phyloP scores from a whole-genome alignment of 1,140 invertebrate species.

The Condylostylus longicornis region DNA sequence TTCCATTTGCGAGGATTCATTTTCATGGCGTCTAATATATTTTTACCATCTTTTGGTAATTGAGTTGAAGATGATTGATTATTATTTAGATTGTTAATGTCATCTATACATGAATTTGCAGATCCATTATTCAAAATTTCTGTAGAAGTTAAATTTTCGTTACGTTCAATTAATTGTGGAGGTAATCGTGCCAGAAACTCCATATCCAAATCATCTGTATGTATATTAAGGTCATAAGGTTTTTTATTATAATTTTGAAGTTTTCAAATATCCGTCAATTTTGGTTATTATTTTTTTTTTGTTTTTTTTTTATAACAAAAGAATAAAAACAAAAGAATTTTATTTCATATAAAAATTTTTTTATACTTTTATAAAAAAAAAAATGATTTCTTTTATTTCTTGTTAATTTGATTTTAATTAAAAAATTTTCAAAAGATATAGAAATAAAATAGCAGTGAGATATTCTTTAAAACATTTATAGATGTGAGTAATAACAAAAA shows the following conservation, averaged over 20 bases:
- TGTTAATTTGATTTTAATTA: too few relatives aligned
- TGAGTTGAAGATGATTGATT: neutral
- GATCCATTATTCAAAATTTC: neutral
- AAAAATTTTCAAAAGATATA: too few relatives aligned
- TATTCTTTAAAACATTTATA: too few relatives aligned
- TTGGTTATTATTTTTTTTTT: neutral
- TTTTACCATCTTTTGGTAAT: neutral
- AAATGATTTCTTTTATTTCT: too few relatives aligned
- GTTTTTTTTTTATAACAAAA: neutral
- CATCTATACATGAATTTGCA: slow-evolving; percentile 1
- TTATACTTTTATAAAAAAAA: neutral
- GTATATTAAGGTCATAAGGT: neutral
- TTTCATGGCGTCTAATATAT: neutral
- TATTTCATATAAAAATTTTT: too few relatives aligned
- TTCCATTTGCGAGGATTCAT: slow-evolving; percentile 5
- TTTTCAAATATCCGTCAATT: neutral
- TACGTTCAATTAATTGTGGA: neutral
- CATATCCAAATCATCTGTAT: slow-evolving; percentile 7
- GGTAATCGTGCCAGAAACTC: slow-evolving; percentile 4
- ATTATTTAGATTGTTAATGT: neutral
- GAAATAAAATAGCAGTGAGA: too few relatives aligned
- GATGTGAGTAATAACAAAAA: too few relatives aligned
- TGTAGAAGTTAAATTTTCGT: neutral
- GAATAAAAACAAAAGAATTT: neutral
- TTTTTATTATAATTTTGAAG: neutral